phyloP scores from a whole-genome alignment of 2,113 vertebrate genomes.

The Pelecanus crispus region DNA sequence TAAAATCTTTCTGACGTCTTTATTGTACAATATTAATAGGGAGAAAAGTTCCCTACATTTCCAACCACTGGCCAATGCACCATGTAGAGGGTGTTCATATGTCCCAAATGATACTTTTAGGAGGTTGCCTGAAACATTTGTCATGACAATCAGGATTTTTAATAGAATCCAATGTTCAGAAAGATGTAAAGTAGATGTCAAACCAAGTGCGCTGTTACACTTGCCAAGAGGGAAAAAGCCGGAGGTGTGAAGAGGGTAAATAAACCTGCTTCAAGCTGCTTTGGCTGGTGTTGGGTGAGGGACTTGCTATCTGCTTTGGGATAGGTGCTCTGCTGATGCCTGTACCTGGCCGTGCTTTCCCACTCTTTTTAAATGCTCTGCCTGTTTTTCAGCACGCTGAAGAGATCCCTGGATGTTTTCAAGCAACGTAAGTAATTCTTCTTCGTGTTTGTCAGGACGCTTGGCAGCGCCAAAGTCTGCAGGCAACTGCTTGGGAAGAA shows the following conservation, averaged over 20 bases:
- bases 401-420: slow-evolving; percentile 88
- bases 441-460: not conserved
- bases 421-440: slow-evolving; percentile 86
- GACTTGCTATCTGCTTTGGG: not conserved
- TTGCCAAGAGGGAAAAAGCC: not conserved
- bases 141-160: not conserved
- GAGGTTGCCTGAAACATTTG: not conserved
- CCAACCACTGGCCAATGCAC: not conserved
- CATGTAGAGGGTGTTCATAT: not conserved
- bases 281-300: not conserved
- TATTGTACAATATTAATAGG: not conserved
- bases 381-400: slow-evolving; percentile 79
- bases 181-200: not conserved
- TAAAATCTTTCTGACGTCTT: not conserved
- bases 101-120: not conserved
- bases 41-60: not conserved
- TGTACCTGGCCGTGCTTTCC: not conserved
- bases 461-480: not conserved
- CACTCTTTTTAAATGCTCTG: not conserved
- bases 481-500: not conserved
- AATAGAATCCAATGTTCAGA: not conserved
- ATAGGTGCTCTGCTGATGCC: not conserved
- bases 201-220: not conserved
- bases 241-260: not conserved
- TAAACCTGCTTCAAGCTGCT: not conserved